Base-by-base conservation (phyloP, 2,797 vertebrate species). In the Platalea minor region DNA sequence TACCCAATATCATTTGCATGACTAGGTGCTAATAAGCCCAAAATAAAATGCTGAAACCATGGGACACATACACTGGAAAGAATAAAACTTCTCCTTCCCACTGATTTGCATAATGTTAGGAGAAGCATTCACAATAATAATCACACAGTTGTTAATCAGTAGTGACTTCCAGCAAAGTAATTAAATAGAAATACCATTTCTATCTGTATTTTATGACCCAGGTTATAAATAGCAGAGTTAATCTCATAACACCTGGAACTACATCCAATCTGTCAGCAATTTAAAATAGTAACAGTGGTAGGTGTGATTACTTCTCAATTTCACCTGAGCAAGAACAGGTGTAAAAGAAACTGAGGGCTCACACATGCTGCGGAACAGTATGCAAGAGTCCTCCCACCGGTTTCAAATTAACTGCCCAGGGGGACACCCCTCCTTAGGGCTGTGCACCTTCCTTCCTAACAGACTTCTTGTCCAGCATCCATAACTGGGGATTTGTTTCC, bases 1-100 rank as follows among this genome's bases (percentile, higher is more conserved):
- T 97, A 94, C 75, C 81, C 91, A 89, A 70, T 88, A 88, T 89
- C 65, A 92, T 79, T 81, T 91, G 94, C 97, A 91, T 96, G 94
- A 96, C 94, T 94, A 82, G 92, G 82, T 88, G 64, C 92, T 85
- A 97, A 81, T 25, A 96, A 70, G 17, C 87, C 70, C 64, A 81
- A 56, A 94, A 81, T 41, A 93, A 95, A 95, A 80, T 17, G 72
- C 41, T 83, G 84, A 93, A 95, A 64, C 35, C 78, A 68, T 15
- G 28, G 25, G 35, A 85, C 28, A 78, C 23, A 56, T 28, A 48
- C 3, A 61, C 18, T 61, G 17, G 35, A 80, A 89, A 91, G 54
- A 88, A 89, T 39, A 85, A 81, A 94, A 87, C 48, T 70, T 61
- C 16, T 83, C 31, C 88, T 90, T 85, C 69, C 51, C 56, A 54